Base-by-base conservation (phyloP, 2,888 invertebrate species). In the Noctua fimbriata region DNA sequence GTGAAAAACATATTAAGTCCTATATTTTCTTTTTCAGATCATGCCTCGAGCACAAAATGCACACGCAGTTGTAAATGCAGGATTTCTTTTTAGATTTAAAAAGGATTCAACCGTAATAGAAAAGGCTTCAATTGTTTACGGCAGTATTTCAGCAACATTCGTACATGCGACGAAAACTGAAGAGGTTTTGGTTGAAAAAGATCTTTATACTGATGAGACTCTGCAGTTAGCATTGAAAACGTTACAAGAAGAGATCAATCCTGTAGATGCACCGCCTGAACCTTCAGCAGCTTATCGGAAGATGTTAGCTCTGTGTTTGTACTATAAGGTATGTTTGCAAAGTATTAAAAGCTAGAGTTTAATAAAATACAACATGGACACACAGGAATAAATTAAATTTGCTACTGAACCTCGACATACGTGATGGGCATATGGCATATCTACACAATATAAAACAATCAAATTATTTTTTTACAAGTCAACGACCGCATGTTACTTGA, bases 61-160 rank as follows among this genome's bases (percentile, higher is more conserved):
- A 0, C 98, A 98, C 90, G 98, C 98, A 0, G 97, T 98, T 73
- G 98, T 98, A 0, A 98, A 98, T 89, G 98, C 98, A 36, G 98
- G 98, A 7, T 98, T 98, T 90, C 92, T 98, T 0, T 97, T 98
- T 75, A 97, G 97, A 92, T 90, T 98, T 32, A 90, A 95, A 74
- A 95, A 81, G 70, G 91, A 94, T 82, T 73, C 88, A 18, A 88
- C 95, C 80, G 91, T 95, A 52, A 92, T 97, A 0, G 89, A 93
- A 58, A 92, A 93, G 49, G 97, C 97, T 1, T 93, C 94, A n/a
- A 95, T 98, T 52, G 97, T 97, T 0, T 97, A 96, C 87, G 98
- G 98, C 18, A 97, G 97, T 36, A 97, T 98, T 18, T 96, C 96
- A 70, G 91, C 96, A 49, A 78, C 67, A 1, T 95, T 94, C 69